phyloP scores from a whole-genome alignment of 2,888 invertebrate genomes.

The Microctonus hyperodae region DNA sequence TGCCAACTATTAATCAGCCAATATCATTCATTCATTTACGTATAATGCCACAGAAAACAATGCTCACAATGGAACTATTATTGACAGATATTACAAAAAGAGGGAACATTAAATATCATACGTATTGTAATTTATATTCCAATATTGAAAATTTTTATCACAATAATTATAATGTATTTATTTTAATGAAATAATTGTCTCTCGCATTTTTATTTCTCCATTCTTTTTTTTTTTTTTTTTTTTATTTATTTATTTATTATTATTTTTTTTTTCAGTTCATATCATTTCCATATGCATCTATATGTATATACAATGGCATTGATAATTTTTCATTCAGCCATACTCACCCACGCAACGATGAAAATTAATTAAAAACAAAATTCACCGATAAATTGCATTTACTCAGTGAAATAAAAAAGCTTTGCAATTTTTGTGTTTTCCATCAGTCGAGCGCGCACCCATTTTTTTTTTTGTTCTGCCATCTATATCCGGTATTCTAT shows the following conservation, averaged over 20 bases:
- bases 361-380: slow-evolving; percentile 25
- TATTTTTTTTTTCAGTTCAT: background rate
- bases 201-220: background rate
- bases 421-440: slow-evolving; percentile 16
- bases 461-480: slow-evolving; percentile 9
- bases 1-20: background rate
- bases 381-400: slow-evolving; percentile 24
- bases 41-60: background rate
- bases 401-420: slow-evolving; percentile 11
- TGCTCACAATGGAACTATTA: background rate
- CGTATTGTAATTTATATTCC: background rate
- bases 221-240: background rate
- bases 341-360: slow-evolving; percentile 10
- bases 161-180: background rate
- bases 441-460: slow-evolving; percentile 9
- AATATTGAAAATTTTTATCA: background rate
- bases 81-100: background rate
- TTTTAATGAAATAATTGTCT: background rate
- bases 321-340: slow-evolving; percentile 12
- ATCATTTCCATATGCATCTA: background rate
- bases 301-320: background rate
- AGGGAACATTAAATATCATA: background rate
- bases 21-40: background rate
- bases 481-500: background rate
- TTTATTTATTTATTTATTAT: background rate